phyloP scores from a whole-genome alignment of 2,888 invertebrate genomes.

The Ormyrus labotus region DNA sequence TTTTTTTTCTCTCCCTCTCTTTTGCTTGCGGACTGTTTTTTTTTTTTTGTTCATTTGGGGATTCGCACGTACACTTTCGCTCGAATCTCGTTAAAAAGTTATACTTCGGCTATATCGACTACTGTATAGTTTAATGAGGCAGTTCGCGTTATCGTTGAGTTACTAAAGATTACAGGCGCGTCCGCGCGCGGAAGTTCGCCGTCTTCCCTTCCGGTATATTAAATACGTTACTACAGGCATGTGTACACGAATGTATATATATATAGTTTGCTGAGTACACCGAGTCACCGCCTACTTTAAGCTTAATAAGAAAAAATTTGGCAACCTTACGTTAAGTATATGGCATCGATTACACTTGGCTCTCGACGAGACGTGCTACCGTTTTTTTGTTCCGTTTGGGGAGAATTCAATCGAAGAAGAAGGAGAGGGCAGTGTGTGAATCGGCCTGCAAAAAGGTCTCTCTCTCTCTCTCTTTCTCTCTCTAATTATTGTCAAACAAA shows the following conservation, averaged over 20 bases:
- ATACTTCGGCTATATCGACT: background rate
- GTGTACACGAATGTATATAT: background rate
- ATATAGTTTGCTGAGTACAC: too few species aligned
- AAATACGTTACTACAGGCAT: background rate
- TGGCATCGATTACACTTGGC: too few species aligned
- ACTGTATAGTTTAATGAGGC: constrained; percentile 39
- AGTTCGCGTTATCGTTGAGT: constrained; percentile 36
- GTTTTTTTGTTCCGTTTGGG: too few species aligned
- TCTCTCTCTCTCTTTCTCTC: too few species aligned
- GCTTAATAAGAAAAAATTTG: background rate
- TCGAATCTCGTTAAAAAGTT: background rate
- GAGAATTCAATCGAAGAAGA: too few species aligned
- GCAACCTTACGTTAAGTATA: background rate
- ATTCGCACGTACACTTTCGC: background rate
- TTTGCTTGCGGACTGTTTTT: background rate
- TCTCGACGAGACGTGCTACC: too few species aligned
- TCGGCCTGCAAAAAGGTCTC: too few species aligned
- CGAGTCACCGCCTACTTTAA: too few species aligned
- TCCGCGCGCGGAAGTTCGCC: background rate
- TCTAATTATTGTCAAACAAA: too few species aligned
- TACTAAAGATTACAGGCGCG: constrained; percentile 11
- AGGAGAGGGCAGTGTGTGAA: too few species aligned
- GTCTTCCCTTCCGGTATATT: background rate
- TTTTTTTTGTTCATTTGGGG: background rate
- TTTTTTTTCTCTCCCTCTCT: background rate